These are phyloP conservation scores for Sitobion miscanthi DNA, from an alignment of 1,140 invertebrate species.

Conservation along the genomic window DNA sequence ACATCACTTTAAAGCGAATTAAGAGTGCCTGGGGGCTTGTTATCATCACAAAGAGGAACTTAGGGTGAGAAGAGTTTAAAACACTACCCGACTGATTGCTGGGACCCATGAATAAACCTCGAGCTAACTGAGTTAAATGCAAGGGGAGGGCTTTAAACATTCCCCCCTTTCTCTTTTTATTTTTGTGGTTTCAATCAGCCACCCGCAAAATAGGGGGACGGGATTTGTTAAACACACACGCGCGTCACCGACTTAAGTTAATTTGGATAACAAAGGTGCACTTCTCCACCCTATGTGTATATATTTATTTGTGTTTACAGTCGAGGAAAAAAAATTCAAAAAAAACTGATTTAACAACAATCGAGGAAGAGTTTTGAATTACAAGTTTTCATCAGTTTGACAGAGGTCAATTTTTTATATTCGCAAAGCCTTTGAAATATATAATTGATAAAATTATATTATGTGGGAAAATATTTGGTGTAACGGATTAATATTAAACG, in stretches of 20 bases:
- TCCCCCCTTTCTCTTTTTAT: slow-evolving; percentile 38
- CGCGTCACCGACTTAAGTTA: slow-evolving; percentile 35
- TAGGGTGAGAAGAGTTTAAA: slow-evolving; percentile 53
- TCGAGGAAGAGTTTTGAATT: neutral
- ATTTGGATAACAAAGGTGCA: slow-evolving; percentile 56
- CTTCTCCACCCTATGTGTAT: neutral
- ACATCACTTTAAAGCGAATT: slow-evolving; percentile 53
- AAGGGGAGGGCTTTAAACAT: slow-evolving; percentile 29
- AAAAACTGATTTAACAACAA: slow-evolving; percentile 13
- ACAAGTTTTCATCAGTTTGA: neutral
- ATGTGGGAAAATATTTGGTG: neutral
- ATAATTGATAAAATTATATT: neutral
- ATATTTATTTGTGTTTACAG: slow-evolving; percentile 34
- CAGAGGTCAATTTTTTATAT: neutral
- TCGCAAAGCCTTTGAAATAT: neutral
- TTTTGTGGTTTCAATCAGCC: slow-evolving; percentile 56
- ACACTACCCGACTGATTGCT: slow-evolving; percentile 53
- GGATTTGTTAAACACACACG: slow-evolving; percentile 55
- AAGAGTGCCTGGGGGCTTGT: slow-evolving; percentile 46
- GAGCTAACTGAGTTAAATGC: slow-evolving; percentile 50
- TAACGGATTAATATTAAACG: neutral
- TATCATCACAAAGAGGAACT: slow-evolving; percentile 52
- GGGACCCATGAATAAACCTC: slow-evolving; percentile 40
- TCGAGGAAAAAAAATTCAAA: neutral
- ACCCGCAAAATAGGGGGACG: slow-evolving; percentile 51